Evolutionary conservation across 2,888 invertebrate genomes (phyloP).

Genomic region (Prosopocoilus inquinatus): DNA sequence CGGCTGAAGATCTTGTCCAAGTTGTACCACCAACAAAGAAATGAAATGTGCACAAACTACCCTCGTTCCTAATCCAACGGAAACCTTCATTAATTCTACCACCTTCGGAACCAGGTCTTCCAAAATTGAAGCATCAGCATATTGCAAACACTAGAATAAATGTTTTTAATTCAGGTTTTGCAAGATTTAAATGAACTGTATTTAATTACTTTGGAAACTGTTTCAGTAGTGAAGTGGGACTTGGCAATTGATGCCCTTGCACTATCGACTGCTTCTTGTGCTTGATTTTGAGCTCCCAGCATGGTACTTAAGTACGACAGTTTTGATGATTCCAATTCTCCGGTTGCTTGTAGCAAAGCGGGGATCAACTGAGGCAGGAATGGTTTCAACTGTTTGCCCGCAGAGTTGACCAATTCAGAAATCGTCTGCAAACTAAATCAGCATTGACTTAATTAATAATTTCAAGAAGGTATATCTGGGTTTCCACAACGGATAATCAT

Average conservation of each 20-base stretch:
- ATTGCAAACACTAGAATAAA: slow-evolving; percentile 59
- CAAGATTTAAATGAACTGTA: slow-evolving; percentile 3
- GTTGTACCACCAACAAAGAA: slow-evolving; percentile 60
- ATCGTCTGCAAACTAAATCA: slow-evolving; percentile 73
- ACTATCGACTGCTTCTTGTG: slow-evolving; percentile 75
- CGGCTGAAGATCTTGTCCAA: slow-evolving; percentile 57
- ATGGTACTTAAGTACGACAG: slow-evolving; percentile 78
- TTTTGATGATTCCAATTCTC: slow-evolving; percentile 79
- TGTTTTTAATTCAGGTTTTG: not conserved
- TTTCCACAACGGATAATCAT: too few species aligned
- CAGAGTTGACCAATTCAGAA: slow-evolving; percentile 79
- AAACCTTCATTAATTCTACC: slow-evolving; percentile 76
- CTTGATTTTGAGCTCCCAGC: slow-evolving; percentile 63
- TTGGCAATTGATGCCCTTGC: slow-evolving; percentile 78
- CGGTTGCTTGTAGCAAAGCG: slow-evolving; percentile 80
- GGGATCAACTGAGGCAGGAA: slow-evolving; percentile 80
- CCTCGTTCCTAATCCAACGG: slow-evolving; percentile 81
- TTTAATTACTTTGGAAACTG: slow-evolving; percentile 77
- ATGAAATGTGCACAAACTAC: slow-evolving; percentile 79
- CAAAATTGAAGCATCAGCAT: slow-evolving; percentile 73
- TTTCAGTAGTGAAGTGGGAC: slow-evolving; percentile 85
- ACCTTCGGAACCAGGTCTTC: slow-evolving; percentile 78
- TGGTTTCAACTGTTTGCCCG: slow-evolving; percentile 75
- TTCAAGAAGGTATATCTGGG: too few species aligned
- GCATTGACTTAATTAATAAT: not conserved